Evolutionary conservation across 1,140 invertebrate species (phyloP).

Genomic region (Brachionus asplanchnoidis): DNA sequence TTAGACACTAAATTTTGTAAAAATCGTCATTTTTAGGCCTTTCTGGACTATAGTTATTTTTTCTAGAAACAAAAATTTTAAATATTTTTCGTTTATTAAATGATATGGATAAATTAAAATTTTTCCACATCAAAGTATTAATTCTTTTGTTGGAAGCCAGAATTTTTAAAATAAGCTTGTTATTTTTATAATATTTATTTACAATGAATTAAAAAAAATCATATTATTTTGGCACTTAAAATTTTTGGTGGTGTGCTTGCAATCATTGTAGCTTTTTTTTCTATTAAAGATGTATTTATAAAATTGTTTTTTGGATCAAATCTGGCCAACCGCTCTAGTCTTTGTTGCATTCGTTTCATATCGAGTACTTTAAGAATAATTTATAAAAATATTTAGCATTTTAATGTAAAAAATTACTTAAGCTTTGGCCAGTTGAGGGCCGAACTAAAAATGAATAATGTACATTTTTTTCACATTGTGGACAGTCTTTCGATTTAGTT

Average conservation of each 20-base stretch:
- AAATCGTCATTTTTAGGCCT: too few species aligned
- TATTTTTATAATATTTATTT: not conserved
- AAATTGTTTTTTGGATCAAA: not conserved
- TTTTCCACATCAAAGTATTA: not conserved
- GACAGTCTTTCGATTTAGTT: constrained; percentile 9
- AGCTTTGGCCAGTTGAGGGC: constrained; percentile 14
- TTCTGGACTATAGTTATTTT: too few species aligned
- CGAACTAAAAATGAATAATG: constrained; percentile 38
- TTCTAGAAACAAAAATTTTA: too few species aligned
- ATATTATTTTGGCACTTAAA: not conserved
- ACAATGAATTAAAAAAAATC: not conserved
- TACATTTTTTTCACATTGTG: not conserved
- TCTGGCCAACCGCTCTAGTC: constrained; percentile 5
- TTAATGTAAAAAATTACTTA: not conserved
- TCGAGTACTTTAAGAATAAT: not conserved
- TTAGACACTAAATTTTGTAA: too few species aligned
- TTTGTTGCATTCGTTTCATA: constrained; percentile 33
- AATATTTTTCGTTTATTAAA: too few species aligned
- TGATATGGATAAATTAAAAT: not conserved
- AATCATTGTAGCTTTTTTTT: not conserved
- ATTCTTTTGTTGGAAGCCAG: too few species aligned
- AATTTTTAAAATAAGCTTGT: not conserved
- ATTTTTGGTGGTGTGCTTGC: not conserved
- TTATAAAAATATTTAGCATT: not conserved
- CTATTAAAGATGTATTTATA: not conserved